Evolutionary conservation across 2,113 vertebrate species (phyloP), one percentile per base, ranked within the genome.

Genomic region (Cottus gobio): DNA sequence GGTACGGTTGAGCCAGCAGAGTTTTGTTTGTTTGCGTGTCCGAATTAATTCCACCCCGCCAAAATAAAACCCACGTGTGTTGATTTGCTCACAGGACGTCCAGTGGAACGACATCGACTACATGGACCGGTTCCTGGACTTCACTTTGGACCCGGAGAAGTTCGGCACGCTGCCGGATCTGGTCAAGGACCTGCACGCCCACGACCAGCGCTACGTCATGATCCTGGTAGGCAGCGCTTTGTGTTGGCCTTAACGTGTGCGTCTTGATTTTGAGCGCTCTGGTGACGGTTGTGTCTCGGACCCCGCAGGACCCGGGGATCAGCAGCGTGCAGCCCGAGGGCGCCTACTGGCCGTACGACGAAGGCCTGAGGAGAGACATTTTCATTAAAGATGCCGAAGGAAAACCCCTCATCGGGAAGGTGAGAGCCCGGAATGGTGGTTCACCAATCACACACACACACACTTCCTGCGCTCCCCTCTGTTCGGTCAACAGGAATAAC

Each of bases 51-150:
- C 15, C 22, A 2, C 5, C 0, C 46, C 1, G 1, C 36, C 36
- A 37, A 37, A 7, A 37, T 37, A 36, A 7, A 12, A 44, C 2
- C 7, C 60, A 2, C 24, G 30, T 62, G 7, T 67, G 9, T 18
- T 16, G 39, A 13, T 63, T n/a, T 69, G 3, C 48, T 26, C 62
- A 0, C 89, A 97, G 97, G 97, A 97, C 28, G 96, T 91, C 0
- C 96, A 95, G 85, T 95, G 94, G 95, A 95, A 95, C 70, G 95
- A 95, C 28, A 95, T 95, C 0, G 97, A 98, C 91, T 97, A 98
- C 94, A 98, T 98, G 97, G 93, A 97, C 0, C 82, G 84, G 0
- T 92, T 90, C n/a, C 83, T 95, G 71, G 97, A 97, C 83, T 98
- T 98, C 89, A 97, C 96, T 2, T 74, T 90, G 0, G 95, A 97